Conservation (phyloP, 2,113 vertebrate species). For the Grantiella picta region DNA sequence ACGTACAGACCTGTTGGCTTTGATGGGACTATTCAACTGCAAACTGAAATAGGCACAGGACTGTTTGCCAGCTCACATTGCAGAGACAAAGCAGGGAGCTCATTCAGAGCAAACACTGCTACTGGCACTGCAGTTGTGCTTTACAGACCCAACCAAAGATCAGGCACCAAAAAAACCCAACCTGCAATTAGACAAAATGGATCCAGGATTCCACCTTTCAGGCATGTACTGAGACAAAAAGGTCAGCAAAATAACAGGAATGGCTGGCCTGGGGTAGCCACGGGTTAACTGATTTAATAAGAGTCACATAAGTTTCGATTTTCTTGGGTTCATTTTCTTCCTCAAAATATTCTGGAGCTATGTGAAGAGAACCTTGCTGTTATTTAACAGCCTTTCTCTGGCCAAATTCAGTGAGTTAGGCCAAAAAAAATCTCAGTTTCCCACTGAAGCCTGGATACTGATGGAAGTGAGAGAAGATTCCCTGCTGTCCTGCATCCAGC, state of each 20-base stretch:
- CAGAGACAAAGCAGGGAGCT: background rate
- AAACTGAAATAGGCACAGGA: background rate
- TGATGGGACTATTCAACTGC: background rate
- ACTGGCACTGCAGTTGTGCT: background rate
- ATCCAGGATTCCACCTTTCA: background rate
- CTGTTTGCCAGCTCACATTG: background rate
- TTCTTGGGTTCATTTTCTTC: background rate
- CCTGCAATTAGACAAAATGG: background rate
- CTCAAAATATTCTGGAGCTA: background rate
- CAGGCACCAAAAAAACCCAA: background rate
- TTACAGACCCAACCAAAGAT: background rate
- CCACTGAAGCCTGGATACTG: background rate
- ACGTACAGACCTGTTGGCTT: background rate
- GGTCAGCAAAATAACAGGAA: background rate
- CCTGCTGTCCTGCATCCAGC: background rate
- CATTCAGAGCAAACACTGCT: background rate
- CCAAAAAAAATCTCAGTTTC: background rate
- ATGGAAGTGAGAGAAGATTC: background rate
- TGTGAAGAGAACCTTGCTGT: background rate
- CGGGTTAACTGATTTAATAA: background rate
- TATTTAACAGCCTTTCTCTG: background rate
- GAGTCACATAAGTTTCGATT: background rate
- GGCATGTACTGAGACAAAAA: background rate
- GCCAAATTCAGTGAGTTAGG: background rate
- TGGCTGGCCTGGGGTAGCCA: background rate